Evolutionary conservation across 2,113 vertebrate genomes (phyloP).

Genomic region (Malurus melanocephalus): DNA sequence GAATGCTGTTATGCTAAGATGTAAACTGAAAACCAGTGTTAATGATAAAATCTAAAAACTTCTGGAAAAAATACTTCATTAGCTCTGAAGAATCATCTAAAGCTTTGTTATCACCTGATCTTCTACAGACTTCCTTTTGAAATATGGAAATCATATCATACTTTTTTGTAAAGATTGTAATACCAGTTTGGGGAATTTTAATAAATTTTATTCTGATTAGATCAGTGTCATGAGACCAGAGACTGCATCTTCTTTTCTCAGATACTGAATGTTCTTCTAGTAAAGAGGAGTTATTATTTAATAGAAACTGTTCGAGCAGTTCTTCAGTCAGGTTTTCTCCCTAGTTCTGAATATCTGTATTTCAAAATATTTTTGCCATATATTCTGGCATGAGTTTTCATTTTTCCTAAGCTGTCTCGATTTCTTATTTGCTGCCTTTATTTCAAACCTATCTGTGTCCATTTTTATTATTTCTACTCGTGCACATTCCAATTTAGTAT

Average conservation of each 20-base stretch:
- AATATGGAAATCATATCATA: not conserved
- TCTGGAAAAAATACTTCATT: not conserved
- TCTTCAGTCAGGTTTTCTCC: not conserved
- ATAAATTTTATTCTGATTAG: not conserved
- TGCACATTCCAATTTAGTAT: slow-evolving; percentile 32
- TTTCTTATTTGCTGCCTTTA: slow-evolving; percentile 24
- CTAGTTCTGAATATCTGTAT: not conserved
- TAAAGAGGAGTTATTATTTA: not conserved
- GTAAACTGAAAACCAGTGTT: not conserved
- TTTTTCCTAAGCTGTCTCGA: not conserved
- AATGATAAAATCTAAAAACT: not conserved
- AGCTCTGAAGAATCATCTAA: not conserved
- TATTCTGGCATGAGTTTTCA: slow-evolving; percentile 10
- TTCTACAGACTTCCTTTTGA: not conserved
- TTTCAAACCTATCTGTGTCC: slow-evolving; percentile 27
- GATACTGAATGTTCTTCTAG: not conserved
- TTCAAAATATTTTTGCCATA: slow-evolving; percentile 18
- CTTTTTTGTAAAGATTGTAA: not conserved
- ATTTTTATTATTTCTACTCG: slow-evolving; percentile 40
- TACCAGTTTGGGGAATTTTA: not conserved
- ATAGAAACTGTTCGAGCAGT: not conserved
- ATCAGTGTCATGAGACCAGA: not conserved
- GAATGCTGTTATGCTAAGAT: not conserved
- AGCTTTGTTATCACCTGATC: not conserved
- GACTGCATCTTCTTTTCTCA: not conserved